Evolutionary conservation across 2,113 vertebrate species (phyloP).

Genomic region (Beaufortia kweichowensis): DNA sequence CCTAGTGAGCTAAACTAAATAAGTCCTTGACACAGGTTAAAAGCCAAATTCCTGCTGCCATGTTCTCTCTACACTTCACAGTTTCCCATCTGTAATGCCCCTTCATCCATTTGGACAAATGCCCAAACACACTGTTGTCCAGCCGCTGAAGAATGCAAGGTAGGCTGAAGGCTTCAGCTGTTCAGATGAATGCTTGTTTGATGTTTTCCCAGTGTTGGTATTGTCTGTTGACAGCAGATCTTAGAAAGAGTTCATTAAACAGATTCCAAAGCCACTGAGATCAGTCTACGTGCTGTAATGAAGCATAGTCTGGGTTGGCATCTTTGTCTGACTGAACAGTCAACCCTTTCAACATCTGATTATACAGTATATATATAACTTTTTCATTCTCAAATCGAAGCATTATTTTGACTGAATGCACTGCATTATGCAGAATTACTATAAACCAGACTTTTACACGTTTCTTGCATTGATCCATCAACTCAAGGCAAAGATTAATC

Average conservation of each 20-base stretch:
- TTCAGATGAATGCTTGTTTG: conserved; percentile 39
- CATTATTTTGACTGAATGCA: conserved; percentile 16
- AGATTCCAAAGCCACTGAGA: conserved; percentile 41
- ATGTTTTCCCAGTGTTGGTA: conserved; percentile 37
- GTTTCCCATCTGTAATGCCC: conserved; percentile 34
- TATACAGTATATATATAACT: conserved; percentile 7
- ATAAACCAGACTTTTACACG: background rate
- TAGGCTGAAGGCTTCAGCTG: conserved; percentile 13
- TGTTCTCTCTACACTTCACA: conserved; percentile 18
- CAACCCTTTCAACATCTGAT: conserved; percentile 44
- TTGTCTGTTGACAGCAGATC: conserved; percentile 34
- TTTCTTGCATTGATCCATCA: background rate
- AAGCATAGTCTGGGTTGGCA: conserved; percentile 28
- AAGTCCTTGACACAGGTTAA: conserved; percentile 7
- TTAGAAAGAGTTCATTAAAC: conserved; percentile 36
- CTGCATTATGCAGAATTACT: background rate
- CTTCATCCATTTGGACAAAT: conserved; percentile 40
- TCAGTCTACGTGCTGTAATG: conserved; percentile 43
- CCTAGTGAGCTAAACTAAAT: background rate
- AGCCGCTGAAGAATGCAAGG: conserved; percentile 36
- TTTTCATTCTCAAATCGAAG: conserved; percentile 7
- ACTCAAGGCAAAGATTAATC: background rate
- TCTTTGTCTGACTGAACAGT: conserved; percentile 26
- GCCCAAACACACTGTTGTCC: conserved; percentile 4
- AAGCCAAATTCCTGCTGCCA: conserved; percentile 33